Evolutionary conservation across 1,140 invertebrate genomes (phyloP), one percentile per base, ranked within the genome.

Genomic region (Matsumurasca onukii): DNA sequence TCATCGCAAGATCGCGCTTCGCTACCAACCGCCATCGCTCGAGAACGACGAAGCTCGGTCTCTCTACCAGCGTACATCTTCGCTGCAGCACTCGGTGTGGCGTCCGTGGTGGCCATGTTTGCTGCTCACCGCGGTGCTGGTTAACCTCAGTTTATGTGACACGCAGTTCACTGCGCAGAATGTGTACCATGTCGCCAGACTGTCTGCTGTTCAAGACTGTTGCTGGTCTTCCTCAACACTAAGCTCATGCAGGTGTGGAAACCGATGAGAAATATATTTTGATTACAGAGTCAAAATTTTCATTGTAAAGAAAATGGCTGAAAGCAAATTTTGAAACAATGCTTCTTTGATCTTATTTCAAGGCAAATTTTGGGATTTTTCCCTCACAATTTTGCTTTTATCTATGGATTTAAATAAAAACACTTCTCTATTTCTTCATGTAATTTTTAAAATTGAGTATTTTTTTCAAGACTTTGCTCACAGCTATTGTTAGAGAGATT

Each of bases 21-120:
- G 74, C 82, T 91, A 73, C 80, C 91, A 71, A 88, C 91, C 87
- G 88, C 65, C 87, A 90, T 76, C 86, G 90, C 68, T 93, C 80
- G 90, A 92, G 80, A 93, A 91, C 78, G 87, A 89, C 73, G 93
- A 95, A 80, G 83, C 95, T 74, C 93, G 95, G 81, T 84, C 85
- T 70, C 85, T 95, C 49, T 96, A 94, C 80, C 90, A 92, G 73
- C 86, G 17, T 96, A 96, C 80, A 91, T 91, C 34, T 91, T 91
- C 80, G 81, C 83, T 96, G 70, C 92, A 94, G 80, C 91, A 92
- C 74, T 86, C 88, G 25, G 89, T 45, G 88, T 94, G 66, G 85
- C 87, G 48, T 69, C 66, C 12, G 89, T 91, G 34, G 85, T 93
- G 30, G 88, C 85, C 13, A 83, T 94, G 22, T 89, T 93, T 78